Percentiles rank a stretch among this genome's conserved stretches.
Evolutionary conservation across 2,797 vertebrate species (phyloP).

Genomic region (Phrynocephalus forsythii): DNA sequence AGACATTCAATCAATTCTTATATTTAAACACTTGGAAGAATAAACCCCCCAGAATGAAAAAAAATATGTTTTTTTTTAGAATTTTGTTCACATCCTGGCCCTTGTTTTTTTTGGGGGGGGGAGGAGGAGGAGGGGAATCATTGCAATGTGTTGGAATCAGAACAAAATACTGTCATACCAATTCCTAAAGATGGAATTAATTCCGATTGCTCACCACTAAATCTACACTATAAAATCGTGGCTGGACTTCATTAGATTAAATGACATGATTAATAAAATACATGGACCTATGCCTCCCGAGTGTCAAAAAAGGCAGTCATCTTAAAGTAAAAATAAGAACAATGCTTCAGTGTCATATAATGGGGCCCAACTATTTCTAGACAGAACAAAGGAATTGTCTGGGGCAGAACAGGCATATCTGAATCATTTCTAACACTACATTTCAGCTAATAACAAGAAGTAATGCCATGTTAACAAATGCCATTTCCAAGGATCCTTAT

Average conservation of each 20-base stretch:
- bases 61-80: too few relatives aligned
- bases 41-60: neutral
- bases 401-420: neutral
- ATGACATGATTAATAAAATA: neutral
- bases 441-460: neutral
- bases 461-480: neutral
- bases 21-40: neutral
- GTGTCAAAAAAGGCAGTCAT: neutral
- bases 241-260: neutral
- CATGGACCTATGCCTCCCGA: too few relatives aligned
- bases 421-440: neutral
- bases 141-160: neutral
- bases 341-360: neutral
- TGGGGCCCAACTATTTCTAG: neutral
- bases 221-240: neutral
- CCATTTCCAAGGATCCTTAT: neutral
- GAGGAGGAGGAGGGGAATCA: too few relatives aligned
- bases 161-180: neutral
- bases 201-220: neutral
- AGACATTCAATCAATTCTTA: neutral
- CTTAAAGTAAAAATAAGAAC: neutral
- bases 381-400: neutral
- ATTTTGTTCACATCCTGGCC: neutral
- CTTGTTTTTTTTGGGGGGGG: neutral
- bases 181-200: neutral